These are phyloP conservation scores for Chorisops tibialis DNA, from an alignment of 2,888 invertebrate genomes.

Conservation along the genomic window DNA sequence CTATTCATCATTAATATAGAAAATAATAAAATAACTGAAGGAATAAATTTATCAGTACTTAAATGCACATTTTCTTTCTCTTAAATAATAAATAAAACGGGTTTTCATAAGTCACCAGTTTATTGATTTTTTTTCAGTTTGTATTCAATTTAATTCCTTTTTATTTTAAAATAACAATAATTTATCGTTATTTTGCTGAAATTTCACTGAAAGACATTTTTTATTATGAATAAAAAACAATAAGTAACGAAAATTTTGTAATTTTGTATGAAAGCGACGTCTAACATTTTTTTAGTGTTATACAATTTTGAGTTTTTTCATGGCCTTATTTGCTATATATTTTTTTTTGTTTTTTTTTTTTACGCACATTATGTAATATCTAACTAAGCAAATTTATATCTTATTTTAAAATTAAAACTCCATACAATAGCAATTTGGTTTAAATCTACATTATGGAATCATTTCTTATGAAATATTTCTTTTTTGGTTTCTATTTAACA, in stretches of 20 bases:
- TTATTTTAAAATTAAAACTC: not conserved
- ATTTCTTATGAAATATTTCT: not conserved
- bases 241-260: too few species aligned
- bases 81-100: too few species aligned
- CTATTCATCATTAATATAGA: conserved; percentile 3
- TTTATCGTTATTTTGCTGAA: not conserved
- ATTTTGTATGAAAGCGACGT: conserved; percentile 20
- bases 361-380: conserved; percentile 11
- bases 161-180: too few species aligned
- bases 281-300: conserved; percentile 17
- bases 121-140: too few species aligned
- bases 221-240: too few species aligned
- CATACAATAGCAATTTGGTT: not conserved
- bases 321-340: not conserved
- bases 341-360: not conserved
- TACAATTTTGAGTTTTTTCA: not conserved
- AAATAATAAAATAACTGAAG: conserved; percentile 20
- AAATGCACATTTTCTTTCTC: not conserved
- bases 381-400: conserved; percentile 18
- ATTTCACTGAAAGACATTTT: not conserved
- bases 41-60: conserved; percentile 24
- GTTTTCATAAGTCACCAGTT: too few species aligned
- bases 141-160: too few species aligned
- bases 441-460: not conserved
- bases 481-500: not conserved